A percentile compares a stretch with the other conserved stretches of the same genome.
These are phyloP conservation scores for Peribatodes rhomboidaria DNA, from an alignment of 2,888 invertebrate species.

Conservation along the genomic window DNA sequence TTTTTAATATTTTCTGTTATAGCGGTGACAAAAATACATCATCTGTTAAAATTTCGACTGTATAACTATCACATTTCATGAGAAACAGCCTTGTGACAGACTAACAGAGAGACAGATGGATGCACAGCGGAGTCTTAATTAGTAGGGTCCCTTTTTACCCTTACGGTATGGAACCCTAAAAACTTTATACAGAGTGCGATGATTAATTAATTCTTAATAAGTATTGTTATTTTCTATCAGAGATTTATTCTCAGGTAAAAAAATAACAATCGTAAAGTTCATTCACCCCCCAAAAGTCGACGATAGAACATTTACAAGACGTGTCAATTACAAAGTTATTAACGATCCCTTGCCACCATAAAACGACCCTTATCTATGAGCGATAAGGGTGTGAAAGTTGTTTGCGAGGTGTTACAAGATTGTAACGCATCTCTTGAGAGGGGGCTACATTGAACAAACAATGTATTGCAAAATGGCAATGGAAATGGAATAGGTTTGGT, in stretches of 20 bases:
- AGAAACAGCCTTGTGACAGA: no score
- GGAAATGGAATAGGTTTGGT: slow-evolving; percentile 64
- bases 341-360: slow-evolving; percentile 19
- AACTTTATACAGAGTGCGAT: no score
- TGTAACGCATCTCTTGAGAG: slow-evolving; percentile 66
- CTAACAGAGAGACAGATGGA: no score
- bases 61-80: no score
- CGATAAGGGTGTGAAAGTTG: slow-evolving; percentile 44
- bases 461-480: slow-evolving; percentile 80
- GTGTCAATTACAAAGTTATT: slow-evolving; percentile 54
- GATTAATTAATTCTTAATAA: no score
- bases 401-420: slow-evolving; percentile 50
- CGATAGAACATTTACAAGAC: slow-evolving; percentile 60
- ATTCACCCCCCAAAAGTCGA: slow-evolving; percentile 55
- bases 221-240: no score
- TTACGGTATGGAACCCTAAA: no score
- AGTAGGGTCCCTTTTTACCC: no score
- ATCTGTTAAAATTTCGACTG: no score
- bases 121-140: no score
- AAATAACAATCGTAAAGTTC: slow-evolving; percentile 52
- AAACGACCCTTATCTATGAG: slow-evolving; percentile 47
- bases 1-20: no score
- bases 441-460: slow-evolving; percentile 81
- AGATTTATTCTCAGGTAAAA: slow-evolving; percentile 8
- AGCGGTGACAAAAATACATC: no score